Evolutionary conservation across 92 coral and sea anemone genomes (phyloP).

Genomic region (Scolanthus callimorphus): DNA sequence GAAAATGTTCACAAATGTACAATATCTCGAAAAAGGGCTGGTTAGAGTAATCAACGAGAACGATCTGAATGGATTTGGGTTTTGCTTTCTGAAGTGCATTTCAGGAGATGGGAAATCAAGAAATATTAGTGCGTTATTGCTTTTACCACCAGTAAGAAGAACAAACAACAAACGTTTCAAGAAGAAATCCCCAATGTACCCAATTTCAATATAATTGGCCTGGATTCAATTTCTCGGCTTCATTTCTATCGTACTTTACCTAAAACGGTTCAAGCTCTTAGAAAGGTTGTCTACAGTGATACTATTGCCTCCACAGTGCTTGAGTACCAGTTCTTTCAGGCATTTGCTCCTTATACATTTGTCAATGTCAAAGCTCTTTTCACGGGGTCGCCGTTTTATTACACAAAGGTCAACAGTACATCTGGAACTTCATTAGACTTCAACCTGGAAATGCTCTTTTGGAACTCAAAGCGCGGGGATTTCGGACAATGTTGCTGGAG

Average conservation of each 20-base stretch:
- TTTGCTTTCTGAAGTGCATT: slow-evolving; percentile 34
- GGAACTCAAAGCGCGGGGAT: slow-evolving; percentile 43
- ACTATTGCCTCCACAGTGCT: slow-evolving; percentile 32
- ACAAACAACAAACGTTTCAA: no score
- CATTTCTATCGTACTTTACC: slow-evolving; percentile 74
- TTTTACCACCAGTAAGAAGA: slow-evolving; percentile 39
- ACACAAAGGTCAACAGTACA: no score
- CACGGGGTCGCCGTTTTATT: slow-evolving; percentile 38
- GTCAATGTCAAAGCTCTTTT: slow-evolving; percentile 40
- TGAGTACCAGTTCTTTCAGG: slow-evolving; percentile 63
- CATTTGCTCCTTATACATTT: slow-evolving; percentile 45
- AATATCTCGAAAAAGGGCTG: slow-evolving; percentile 26
- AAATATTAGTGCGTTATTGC: slow-evolving; percentile 11
- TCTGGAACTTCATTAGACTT: not conserved
- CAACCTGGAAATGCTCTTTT: slow-evolving; percentile 36
- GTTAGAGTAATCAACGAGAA: slow-evolving; percentile 17
- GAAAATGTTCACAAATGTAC: slow-evolving; percentile 16
- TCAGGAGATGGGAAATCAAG: slow-evolving; percentile 4
- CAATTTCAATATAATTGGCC: slow-evolving; percentile 63
- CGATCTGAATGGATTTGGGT: slow-evolving; percentile 47
- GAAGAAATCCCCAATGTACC: not conserved
- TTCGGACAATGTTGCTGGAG: slow-evolving; percentile 51
- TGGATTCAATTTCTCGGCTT: slow-evolving; percentile 72
- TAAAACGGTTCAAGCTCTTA: no score
- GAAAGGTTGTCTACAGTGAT: slow-evolving; percentile 23